Percentiles rank a stretch among this genome's conserved stretches.
Conservation (phyloP, 2,888 invertebrate species). For the Chaitophorus viminalis region DNA sequence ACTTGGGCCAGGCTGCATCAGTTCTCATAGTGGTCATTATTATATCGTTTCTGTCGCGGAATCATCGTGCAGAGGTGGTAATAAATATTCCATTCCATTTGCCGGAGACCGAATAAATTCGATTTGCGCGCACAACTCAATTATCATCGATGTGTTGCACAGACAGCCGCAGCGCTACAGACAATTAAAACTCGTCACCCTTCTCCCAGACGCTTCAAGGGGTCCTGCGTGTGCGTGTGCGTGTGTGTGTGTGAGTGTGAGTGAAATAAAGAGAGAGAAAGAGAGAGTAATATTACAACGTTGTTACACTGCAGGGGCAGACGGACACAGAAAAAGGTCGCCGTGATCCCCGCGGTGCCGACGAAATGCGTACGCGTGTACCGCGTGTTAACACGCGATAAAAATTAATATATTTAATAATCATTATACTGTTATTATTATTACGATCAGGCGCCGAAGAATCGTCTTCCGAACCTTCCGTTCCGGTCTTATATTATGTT, state of each 20-base stretch:
- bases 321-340: too few species aligned
- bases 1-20: background rate
- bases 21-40: slow-evolving; percentile 1
- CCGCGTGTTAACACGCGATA: too few species aligned
- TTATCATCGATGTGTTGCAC: background rate
- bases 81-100: background rate
- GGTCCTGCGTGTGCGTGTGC: background rate
- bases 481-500: too few species aligned
- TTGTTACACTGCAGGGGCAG: background rate
- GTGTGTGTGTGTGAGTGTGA: background rate
- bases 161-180: background rate
- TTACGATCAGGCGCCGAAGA: too few species aligned
- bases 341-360: slow-evolving; percentile 1
- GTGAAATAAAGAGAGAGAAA: too few species aligned
- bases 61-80: background rate
- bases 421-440: too few species aligned
- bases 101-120: background rate
- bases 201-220: too few species aligned
- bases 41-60: background rate
- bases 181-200: slow-evolving; percentile 17
- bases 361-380: background rate
- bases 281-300: too few species aligned
- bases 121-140: slow-evolving; percentile 4
- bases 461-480: too few species aligned
- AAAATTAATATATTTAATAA: too few species aligned